Conservation (phyloP, 2,888 invertebrate genomes). For the Ennomos erosarius region DNA sequence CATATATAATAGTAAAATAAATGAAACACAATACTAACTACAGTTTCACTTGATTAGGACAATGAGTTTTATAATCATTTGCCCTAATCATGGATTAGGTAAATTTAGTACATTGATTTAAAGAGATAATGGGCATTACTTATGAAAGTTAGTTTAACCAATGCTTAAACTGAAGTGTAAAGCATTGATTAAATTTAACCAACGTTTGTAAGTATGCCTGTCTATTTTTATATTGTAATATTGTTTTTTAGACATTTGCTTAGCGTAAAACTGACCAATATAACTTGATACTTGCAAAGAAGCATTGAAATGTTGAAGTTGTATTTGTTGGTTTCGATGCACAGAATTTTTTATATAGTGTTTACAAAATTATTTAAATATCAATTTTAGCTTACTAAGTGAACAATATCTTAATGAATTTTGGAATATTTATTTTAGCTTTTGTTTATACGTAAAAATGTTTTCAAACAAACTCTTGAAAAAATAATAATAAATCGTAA, state of each 20-base stretch:
- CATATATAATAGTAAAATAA: neutral
- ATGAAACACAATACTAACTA: neutral
- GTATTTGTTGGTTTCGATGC: neutral
- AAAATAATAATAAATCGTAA: neutral
- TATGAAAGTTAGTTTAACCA: too few relatives aligned
- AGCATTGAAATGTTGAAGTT: conserved; percentile 4
- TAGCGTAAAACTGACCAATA: conserved; percentile 3
- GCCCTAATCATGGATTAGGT: conserved; percentile 20
- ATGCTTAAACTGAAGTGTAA: too few relatives aligned
- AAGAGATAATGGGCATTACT: conserved; percentile 47
- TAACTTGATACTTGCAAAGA: conserved; percentile 1
- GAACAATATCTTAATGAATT: conserved; percentile 33
- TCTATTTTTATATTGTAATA: conserved; percentile 71
- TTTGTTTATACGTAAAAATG: conserved; percentile 5
- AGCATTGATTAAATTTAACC: too few relatives aligned
- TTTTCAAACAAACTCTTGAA: conserved; percentile 23
- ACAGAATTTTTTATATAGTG: conserved; percentile 54
- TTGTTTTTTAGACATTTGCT: conserved; percentile 69
- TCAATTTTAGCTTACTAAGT: conserved; percentile 46
- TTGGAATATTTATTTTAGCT: conserved; percentile 36
- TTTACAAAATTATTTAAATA: conserved; percentile 62
- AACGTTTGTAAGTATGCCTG: too few relatives aligned
- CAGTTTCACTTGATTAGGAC: conserved; percentile 1
- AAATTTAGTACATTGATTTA: conserved; percentile 43
- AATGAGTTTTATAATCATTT: neutral